Conservation (phyloP, 1,140 invertebrate genomes). For the roundworm (Caenorhabditis elegans) region DNA sequence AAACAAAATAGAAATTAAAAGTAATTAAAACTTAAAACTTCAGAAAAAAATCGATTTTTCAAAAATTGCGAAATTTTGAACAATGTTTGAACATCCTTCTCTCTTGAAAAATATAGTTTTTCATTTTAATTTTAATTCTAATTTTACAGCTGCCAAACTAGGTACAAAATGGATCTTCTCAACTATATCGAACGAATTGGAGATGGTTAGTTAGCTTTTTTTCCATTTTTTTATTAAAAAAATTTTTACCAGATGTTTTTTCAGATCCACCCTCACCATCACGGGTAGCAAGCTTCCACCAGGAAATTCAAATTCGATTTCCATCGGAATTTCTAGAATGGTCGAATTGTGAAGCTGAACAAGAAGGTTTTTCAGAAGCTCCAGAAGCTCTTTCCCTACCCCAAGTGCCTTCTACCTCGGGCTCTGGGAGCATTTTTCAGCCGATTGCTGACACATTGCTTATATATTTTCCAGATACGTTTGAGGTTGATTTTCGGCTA, state of each 20-base stretch:
- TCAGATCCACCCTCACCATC: background rate
- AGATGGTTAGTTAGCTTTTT: background rate
- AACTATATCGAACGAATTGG: constrained; percentile 5
- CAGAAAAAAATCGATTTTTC: background rate
- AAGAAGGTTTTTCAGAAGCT: background rate
- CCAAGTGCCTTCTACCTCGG: background rate
- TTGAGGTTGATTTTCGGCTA: background rate
- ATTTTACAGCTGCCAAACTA: too few species aligned
- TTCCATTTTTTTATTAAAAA: background rate
- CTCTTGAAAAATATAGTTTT: background rate
- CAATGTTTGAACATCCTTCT: background rate
- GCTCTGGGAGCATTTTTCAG: background rate
- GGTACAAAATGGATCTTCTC: constrained; percentile 10
- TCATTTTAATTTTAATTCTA: too few species aligned
- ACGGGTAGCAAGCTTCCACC: background rate
- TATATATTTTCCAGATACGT: background rate
- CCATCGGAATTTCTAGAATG: background rate
- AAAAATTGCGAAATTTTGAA: background rate
- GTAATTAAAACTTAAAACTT: background rate
- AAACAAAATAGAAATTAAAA: too few species aligned
- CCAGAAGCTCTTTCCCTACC: background rate
- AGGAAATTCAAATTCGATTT: background rate
- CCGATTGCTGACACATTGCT: background rate
- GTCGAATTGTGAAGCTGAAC: background rate
- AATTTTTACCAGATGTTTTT: background rate